Percentiles rank a stretch among this genome's conserved stretches.
Evolutionary conservation across 2,888 invertebrate genomes (phyloP).

Genomic region (Drosophila nigricruria): DNA sequence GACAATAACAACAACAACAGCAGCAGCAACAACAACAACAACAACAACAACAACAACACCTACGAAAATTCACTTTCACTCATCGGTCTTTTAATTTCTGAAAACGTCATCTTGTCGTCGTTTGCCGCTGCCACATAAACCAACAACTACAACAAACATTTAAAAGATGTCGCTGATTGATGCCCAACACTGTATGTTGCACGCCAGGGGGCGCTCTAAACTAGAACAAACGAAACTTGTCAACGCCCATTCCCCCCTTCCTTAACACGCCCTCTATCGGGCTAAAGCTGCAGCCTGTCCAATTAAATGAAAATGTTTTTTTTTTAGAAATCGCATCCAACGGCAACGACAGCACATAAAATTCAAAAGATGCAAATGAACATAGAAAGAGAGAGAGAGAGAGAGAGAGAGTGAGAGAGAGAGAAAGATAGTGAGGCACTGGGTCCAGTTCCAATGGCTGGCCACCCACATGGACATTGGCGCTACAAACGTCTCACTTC

Average conservation of each 20-base stretch:
- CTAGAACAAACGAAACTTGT: constrained; percentile 75
- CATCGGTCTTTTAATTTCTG: constrained; percentile 74
- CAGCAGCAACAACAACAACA: constrained; percentile 50
- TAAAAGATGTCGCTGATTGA: constrained; percentile 73
- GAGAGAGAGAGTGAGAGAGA: background rate
- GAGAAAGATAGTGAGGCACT: background rate
- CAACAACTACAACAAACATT: constrained; percentile 39
- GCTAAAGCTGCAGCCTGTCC: constrained; percentile 43
- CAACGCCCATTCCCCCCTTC: constrained; percentile 46
- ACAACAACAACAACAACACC: constrained; percentile 45
- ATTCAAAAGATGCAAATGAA: constrained; percentile 72
- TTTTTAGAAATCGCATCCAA: constrained; percentile 73
- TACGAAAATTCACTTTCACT: constrained; percentile 78
- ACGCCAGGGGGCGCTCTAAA: constrained; percentile 59
- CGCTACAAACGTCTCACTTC: constrained; percentile 77
- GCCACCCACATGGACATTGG: constrained; percentile 75
- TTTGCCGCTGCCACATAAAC: constrained; percentile 41
- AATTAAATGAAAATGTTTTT: constrained; percentile 80
- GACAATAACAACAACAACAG: constrained; percentile 37
- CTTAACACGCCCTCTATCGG: constrained; percentile 12
- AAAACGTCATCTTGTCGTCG: constrained; percentile 76
- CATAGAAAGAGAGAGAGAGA: background rate
- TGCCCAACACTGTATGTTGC: constrained; percentile 37
- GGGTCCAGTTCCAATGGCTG: constrained; percentile 58
- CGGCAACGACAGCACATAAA: constrained; percentile 37